Conservation (phyloP, 2,797 vertebrate species). For the Schizothorax lantsangensis region DNA sequence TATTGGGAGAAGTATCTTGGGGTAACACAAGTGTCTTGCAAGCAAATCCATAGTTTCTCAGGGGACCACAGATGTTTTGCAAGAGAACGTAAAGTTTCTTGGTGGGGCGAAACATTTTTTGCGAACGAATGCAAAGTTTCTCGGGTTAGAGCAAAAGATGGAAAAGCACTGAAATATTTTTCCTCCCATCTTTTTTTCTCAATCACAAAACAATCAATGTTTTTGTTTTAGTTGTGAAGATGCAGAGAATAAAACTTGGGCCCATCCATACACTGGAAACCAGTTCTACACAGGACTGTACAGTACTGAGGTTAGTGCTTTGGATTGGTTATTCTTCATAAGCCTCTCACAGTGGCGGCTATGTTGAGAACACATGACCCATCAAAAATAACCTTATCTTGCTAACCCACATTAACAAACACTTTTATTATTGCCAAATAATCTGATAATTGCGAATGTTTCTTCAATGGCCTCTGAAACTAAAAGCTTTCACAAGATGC, state of each 20-base stretch:
- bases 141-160: no score
- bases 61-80: no score
- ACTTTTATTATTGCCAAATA: no score
- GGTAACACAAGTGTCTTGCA: no score
- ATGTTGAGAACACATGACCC: neutral
- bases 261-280: constrained; percentile 66
- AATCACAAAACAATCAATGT: neutral
- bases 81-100: no score
- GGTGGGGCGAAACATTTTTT: no score
- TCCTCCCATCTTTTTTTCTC: no score
- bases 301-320: constrained; percentile 80
- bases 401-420: neutral
- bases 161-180: no score
- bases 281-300: constrained; percentile 81
- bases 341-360: neutral
- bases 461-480: neutral
- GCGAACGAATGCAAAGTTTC: no score
- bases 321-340: neutral
- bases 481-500: neutral
- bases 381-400: neutral
- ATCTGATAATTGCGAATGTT: neutral
- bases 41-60: no score
- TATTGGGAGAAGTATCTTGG: no score
- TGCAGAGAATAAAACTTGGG: constrained; percentile 80
- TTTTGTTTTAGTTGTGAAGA: constrained; percentile 79